phyloP scores from a whole-genome alignment of 2,888 invertebrate species.

The Zygogramma bicolorata region DNA sequence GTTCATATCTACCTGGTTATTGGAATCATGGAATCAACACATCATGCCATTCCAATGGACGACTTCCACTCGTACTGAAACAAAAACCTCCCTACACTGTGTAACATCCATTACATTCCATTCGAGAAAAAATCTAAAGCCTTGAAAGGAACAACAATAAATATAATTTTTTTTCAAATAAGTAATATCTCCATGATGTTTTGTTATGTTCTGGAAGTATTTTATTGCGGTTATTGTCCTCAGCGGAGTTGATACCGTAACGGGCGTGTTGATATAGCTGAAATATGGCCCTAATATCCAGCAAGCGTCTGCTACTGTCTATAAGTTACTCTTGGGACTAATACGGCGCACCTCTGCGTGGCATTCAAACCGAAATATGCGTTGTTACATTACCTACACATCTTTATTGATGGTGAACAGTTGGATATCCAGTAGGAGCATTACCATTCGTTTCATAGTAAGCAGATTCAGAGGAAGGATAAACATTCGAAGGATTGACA shows the following conservation, averaged over 20 bases:
- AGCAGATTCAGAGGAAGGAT: background rate
- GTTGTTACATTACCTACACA: conserved; percentile 44
- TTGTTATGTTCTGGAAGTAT: conserved; percentile 53
- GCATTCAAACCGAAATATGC: conserved; percentile 50
- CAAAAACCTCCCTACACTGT: background rate
- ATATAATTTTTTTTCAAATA: conserved; percentile 19
- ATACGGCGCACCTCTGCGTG: conserved; percentile 53
- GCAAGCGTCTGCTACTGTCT: conserved; percentile 46
- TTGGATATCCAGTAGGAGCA: conserved; percentile 1
- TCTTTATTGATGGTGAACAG: conserved; percentile 37
- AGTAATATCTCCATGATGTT: conserved; percentile 33
- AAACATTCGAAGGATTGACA: background rate
- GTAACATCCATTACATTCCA: background rate
- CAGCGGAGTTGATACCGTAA: conserved; percentile 58
- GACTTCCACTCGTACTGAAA: background rate
- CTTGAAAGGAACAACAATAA: background rate
- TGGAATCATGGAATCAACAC: too few relatives aligned
- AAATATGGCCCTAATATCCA: conserved; percentile 63
- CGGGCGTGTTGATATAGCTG: conserved; percentile 59
- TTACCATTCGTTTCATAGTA: background rate
- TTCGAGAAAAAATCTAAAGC: background rate
- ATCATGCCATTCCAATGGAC: conserved; percentile 13
- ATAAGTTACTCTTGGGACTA: conserved; percentile 52
- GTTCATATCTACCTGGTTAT: too few relatives aligned
- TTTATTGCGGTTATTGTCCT: conserved; percentile 63